Percentiles rank a stretch among this genome's conserved stretches.
Evolutionary conservation across 92 coral and sea anemone species (phyloP).

Genomic region (Pocillopora meandrina): DNA sequence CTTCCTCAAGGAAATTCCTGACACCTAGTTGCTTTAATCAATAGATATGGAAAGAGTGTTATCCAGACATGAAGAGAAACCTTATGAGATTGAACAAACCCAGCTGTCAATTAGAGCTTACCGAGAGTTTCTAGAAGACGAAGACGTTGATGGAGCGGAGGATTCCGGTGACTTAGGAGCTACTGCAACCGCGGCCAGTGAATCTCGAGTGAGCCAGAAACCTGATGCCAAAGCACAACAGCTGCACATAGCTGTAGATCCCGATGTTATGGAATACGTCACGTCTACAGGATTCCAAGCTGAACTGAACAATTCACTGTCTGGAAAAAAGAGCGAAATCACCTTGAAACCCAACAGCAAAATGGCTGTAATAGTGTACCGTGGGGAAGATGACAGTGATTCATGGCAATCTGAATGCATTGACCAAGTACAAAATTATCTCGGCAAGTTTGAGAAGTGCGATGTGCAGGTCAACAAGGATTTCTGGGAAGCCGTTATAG

Average conservation of each 20-base stretch:
- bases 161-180: neutral
- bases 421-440: slow-evolving; percentile 13
- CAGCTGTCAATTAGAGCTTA: slow-evolving; percentile 29
- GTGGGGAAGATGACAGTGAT: slow-evolving; percentile 6
- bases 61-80: slow-evolving; percentile 9
- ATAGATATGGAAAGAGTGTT: slow-evolving; percentile 38
- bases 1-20: no score
- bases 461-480: slow-evolving; percentile 39
- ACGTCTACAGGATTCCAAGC: slow-evolving; percentile 11
- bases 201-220: slow-evolving; percentile 1
- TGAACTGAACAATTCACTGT: slow-evolving; percentile 38
- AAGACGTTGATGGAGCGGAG: neutral
- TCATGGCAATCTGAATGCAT: slow-evolving; percentile 38
- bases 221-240: neutral
- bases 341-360: slow-evolving; percentile 24
- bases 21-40: neutral
- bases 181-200: neutral
- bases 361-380: slow-evolving; percentile 26
- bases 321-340: slow-evolving; percentile 19
- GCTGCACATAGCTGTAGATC: slow-evolving; percentile 53
- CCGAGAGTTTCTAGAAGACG: slow-evolving; percentile 49
- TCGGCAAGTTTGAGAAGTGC: slow-evolving; percentile 14
- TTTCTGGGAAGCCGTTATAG: slow-evolving; percentile 51
- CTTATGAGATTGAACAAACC: slow-evolving; percentile 39
- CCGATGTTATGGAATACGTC: slow-evolving; percentile 65